Evolutionary conservation across 2,797 vertebrate species (phyloP), one percentile per base, ranked within the genome.

Genomic region (Macroramphosus scolopax): DNA sequence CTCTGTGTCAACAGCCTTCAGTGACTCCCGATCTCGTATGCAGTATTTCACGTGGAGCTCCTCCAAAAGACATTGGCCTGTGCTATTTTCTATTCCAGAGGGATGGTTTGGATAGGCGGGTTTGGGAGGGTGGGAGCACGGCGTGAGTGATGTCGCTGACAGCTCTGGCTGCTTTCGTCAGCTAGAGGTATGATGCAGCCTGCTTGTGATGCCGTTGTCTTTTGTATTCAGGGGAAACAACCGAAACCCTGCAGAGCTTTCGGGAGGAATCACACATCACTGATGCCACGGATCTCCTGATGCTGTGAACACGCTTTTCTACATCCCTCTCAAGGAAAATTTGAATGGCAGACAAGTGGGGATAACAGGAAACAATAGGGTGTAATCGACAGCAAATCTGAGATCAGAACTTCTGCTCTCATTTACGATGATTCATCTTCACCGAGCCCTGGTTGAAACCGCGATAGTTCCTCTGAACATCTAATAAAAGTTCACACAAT

Each of bases 131-230:
- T 73, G 75, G 59, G 68, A 75, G 64, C 63, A 25, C 39, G 75
- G 75, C 68, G 70, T 85, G 81, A 91, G 83, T 79, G 88, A 91
- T 87, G 86, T 84, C 63, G 77, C 75, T 85, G 87, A 89, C 88
- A 89, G 76, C 69, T 80, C 74, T 72, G 72, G 63, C 82, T 82
- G 78, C 78, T 84, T 84, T 74, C 74, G 80, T 81, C 87, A 89
- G 87, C 87, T 87, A 77, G 62, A 33, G 86, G 82, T 61, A 76
- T 56, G 67, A 58, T 17, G 63, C 76, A 75, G 68, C 78, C 75
- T 67, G 68, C 77, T 69, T 85, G 77, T 85, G 83, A 89, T 86
- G 79, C 77, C 41, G 67, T 67, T 69, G 78, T 77, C 80, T 86
- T 88, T 87, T 88, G 84, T 87, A 87, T 89, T 88, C 82, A 65